Evolutionary conservation across 2,888 invertebrate species (phyloP).

Genomic region (Drosophila paramelanica): DNA sequence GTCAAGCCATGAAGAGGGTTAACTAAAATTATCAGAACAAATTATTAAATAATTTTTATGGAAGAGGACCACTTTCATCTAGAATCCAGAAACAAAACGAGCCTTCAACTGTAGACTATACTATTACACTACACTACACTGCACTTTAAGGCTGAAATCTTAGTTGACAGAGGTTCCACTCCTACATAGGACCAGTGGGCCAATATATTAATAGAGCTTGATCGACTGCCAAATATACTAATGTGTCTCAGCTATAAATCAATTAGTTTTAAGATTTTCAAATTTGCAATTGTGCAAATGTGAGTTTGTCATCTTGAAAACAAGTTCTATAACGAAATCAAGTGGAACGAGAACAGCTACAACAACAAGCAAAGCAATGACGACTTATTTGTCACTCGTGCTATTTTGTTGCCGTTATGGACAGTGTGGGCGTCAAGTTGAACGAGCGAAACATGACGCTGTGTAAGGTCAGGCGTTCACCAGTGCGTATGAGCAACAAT

Average conservation of each 20-base stretch:
- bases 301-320: conserved; percentile 38
- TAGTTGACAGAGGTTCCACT: too few species aligned
- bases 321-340: conserved; percentile 62
- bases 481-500: conserved; percentile 74
- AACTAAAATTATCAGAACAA: too few species aligned
- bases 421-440: conserved; percentile 58
- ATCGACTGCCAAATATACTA: conserved; percentile 5
- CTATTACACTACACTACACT: too few species aligned
- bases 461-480: conserved; percentile 73
- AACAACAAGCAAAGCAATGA: conserved; percentile 38
- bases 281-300: conserved; percentile 11
- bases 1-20: too few species aligned
- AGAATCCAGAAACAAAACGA: too few species aligned
- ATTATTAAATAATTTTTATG: too few species aligned
- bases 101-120: too few species aligned
- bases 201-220: neutral
- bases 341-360: conserved; percentile 53
- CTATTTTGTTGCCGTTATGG: conserved; percentile 37
- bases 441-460: conserved; percentile 21
- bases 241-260: conserved; percentile 21
- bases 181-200: too few species aligned
- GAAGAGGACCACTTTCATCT: too few species aligned
- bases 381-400: conserved; percentile 72
- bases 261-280: conserved; percentile 23
- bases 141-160: too few species aligned